phyloP scores from a whole-genome alignment of 2,888 invertebrate species.

The Thyatira batis region DNA sequence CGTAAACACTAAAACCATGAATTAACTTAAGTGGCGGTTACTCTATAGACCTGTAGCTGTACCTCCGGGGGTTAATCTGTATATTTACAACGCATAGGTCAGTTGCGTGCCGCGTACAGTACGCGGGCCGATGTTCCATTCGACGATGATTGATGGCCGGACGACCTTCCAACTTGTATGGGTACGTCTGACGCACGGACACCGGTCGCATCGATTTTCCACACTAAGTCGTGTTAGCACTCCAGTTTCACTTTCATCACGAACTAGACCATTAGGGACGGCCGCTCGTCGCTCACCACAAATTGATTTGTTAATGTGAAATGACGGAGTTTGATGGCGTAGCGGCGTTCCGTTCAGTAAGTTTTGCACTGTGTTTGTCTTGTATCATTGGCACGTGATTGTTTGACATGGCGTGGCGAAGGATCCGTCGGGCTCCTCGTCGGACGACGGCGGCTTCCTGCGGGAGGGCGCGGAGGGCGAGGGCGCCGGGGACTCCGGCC shows the following conservation, averaged over 20 bases:
- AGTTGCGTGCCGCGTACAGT: conserved; percentile 40
- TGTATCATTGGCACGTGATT: conserved; percentile 63
- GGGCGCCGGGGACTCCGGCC: conserved; percentile 65
- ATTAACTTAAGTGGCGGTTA: conserved; percentile 9
- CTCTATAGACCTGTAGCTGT: conserved; percentile 11
- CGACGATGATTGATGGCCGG: conserved; percentile 59
- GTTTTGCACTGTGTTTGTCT: conserved; percentile 49
- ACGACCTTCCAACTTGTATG: conserved; percentile 61
- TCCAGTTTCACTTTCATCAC: conserved; percentile 67
- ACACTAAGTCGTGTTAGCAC: conserved; percentile 51
- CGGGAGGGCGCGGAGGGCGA: conserved; percentile 63
- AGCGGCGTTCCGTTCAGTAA: conserved; percentile 46
- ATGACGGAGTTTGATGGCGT: conserved; percentile 37
- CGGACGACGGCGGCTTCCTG: conserved; percentile 80
- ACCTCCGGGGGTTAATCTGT: conserved; percentile 18
- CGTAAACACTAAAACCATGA: conserved; percentile 14
- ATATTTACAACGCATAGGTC: conserved; percentile 23
- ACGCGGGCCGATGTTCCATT: conserved; percentile 35
- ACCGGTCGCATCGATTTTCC: conserved; percentile 70
- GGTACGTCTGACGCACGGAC: conserved; percentile 56
- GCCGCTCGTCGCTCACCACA: conserved; percentile 44
- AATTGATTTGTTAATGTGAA: conserved; percentile 27
- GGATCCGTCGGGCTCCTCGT: conserved; percentile 79
- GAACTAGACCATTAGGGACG: conserved; percentile 55
- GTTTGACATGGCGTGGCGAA: conserved; percentile 64